Base-by-base conservation (phyloP, 2,113 vertebrate species). In the Meriones unguiculatus region DNA sequence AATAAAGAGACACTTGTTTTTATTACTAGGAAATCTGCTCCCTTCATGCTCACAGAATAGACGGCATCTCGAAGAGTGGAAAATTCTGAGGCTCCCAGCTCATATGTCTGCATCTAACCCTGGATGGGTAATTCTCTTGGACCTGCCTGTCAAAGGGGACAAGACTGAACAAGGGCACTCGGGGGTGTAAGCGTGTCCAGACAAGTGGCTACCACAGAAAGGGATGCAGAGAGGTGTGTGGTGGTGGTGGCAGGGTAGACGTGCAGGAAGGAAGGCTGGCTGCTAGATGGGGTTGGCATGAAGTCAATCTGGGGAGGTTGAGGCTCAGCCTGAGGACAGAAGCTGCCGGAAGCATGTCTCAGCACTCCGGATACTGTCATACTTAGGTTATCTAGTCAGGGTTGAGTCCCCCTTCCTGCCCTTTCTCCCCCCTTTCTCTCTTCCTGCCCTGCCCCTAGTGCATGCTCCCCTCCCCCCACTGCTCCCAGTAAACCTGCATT, bases 11-110 rank as follows among this genome's bases (percentile, higher is more conserved):
- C 62, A 30, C 32, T 92, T 62, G 32, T 52, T 69, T 94, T 93
- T 95, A 78, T 96, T 81, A 54, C 38, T 12, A 80, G 90, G 93
- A 96, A 89, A 73, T 67, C 70, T 93, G 30, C 81, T 95, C 95
- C 92, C 28, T 87, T 65, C 86, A 52, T 89, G 70, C 18, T 9
- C 28, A 59, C 1, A 5, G 70, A 90, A 91, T 93, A 95, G 92
- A 93, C 62, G 32, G 28, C 11, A 0, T 82, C 25, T 87, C 28
- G 85, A 46, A 92, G 46, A 41, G 7, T 72, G 22, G 41, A 69
- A 69, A 93, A 38, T 52, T 28, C 5, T 1, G 78, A 86, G 38
- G 62, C 59, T 89, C 57, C 89, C 93, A 38, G 72, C 30, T 62
- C 24, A 2, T 9, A 0, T 22, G 28, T 67, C 22, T 91, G 57